Evolutionary conservation across 2,113 vertebrate genomes (phyloP).

Genomic region (Promerops cafer): DNA sequence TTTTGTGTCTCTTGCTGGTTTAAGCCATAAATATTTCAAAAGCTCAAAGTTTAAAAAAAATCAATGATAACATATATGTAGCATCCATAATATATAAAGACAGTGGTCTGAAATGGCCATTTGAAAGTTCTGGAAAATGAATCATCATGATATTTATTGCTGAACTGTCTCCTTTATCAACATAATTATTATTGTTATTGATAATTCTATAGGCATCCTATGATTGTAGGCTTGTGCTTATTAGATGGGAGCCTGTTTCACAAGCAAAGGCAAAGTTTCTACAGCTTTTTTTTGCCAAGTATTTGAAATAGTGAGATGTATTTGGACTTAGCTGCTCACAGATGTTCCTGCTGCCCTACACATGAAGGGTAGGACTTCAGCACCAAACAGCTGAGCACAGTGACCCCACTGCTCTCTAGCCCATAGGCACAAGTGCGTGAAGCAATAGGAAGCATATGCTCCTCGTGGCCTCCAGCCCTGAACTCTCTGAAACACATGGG

Average conservation of each 20-base stretch:
- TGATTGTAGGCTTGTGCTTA: background rate
- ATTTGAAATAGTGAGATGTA: background rate
- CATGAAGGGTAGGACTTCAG: background rate
- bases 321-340: background rate
- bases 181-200: background rate
- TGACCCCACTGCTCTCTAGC: background rate
- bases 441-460: background rate
- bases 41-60: background rate
- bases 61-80: background rate
- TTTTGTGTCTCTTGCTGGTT: background rate
- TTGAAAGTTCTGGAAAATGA: conserved; percentile 1
- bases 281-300: background rate
- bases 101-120: background rate
- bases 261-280: background rate
- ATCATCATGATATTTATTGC: background rate
- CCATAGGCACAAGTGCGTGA: background rate
- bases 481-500: background rate
- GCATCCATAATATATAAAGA: background rate
- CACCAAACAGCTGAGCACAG: background rate
- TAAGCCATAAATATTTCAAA: conserved; percentile 11
- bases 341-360: background rate
- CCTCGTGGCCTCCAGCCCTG: background rate
- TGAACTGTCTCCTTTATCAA: conserved; percentile 1
- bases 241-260: background rate
- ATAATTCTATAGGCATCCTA: background rate